Evolutionary conservation across 2,797 vertebrate genomes (phyloP).

Genomic region (Coilia nasus): DNA sequence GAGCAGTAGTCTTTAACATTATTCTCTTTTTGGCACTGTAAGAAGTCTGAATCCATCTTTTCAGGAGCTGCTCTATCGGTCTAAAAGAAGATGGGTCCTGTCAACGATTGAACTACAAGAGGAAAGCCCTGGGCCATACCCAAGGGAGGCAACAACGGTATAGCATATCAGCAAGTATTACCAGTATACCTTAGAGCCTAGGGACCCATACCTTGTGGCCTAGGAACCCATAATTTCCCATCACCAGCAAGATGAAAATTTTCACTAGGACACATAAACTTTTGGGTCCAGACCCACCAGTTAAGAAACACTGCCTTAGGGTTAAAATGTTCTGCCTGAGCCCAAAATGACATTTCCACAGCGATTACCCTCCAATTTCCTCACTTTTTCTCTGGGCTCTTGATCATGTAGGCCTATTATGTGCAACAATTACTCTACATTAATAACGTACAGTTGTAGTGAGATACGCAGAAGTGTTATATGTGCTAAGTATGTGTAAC

Average conservation of each 20-base stretch:
- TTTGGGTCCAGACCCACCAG: too few species aligned
- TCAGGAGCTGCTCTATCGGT: constrained; percentile 69
- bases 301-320: too few species aligned
- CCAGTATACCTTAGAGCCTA: neutral
- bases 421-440: too few species aligned
- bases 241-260: too few species aligned
- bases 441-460: neutral
- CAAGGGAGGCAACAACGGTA: constrained; percentile 62
- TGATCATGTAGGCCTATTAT: too few species aligned
- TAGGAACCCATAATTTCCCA: too few species aligned
- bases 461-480: neutral
- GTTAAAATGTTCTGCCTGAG: too few species aligned
- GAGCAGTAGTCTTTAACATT: neutral
- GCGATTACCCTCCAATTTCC: too few species aligned
- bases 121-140: constrained; percentile 76
- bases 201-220: too few species aligned
- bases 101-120: constrained; percentile 80
- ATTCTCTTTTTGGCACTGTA: neutral
- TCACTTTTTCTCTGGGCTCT: too few species aligned
- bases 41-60: neutral
- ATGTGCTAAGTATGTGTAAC: neutral
- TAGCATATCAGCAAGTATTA: constrained; percentile 1
- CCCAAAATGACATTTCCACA: too few species aligned
- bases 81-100: constrained; percentile 84
- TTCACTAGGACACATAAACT: too few species aligned